A percentile compares a stretch with the other conserved stretches of the same genome.
These are phyloP conservation scores for Poeciliopsis retropinna DNA, from an alignment of 2,113 vertebrate genomes.

Conservation along the genomic window DNA sequence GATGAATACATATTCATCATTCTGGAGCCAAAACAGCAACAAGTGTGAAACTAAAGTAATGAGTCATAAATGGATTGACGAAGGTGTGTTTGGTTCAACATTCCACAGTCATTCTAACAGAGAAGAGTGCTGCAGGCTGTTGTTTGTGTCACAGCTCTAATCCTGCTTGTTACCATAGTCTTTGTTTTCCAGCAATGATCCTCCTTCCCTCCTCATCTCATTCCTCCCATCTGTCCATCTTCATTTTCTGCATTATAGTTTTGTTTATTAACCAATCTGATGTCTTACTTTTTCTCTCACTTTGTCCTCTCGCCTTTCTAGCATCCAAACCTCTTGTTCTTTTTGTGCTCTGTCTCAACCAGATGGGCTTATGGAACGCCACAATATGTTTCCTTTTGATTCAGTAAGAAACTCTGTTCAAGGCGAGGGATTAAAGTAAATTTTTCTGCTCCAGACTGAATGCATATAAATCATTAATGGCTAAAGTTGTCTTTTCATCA, in stretches of 20 bases:
- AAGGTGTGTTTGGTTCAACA: conserved; percentile 35
- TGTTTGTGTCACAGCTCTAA: conserved; percentile 55
- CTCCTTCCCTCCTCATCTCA: not conserved
- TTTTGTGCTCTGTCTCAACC: conserved; percentile 12
- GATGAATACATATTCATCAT: not conserved
- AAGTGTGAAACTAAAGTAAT: not conserved
- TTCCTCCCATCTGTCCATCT: conserved; percentile 1
- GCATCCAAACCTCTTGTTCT: not conserved
- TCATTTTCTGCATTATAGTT: conserved; percentile 4
- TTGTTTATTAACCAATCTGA: not conserved
- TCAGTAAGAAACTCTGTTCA: conserved; percentile 61
- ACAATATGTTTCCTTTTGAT: conserved; percentile 42
- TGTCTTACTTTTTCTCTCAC: not conserved
- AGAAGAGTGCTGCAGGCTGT: conserved; percentile 41
- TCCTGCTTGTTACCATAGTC: conserved; percentile 66
- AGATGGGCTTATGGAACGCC: conserved; percentile 53
- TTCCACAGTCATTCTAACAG: conserved; percentile 32
- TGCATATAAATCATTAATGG: conserved; percentile 34
- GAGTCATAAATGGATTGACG: not conserved
- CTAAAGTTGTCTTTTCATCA: conserved; percentile 34
- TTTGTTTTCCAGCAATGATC: conserved; percentile 29
- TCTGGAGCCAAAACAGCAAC: not conserved
- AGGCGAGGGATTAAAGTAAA: not conserved
- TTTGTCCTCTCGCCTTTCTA: not conserved
- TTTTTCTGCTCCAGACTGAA: conserved; percentile 19